phyloP scores from a whole-genome alignment of 1,140 invertebrate species.

The Zaprionus camerounensis region DNA sequence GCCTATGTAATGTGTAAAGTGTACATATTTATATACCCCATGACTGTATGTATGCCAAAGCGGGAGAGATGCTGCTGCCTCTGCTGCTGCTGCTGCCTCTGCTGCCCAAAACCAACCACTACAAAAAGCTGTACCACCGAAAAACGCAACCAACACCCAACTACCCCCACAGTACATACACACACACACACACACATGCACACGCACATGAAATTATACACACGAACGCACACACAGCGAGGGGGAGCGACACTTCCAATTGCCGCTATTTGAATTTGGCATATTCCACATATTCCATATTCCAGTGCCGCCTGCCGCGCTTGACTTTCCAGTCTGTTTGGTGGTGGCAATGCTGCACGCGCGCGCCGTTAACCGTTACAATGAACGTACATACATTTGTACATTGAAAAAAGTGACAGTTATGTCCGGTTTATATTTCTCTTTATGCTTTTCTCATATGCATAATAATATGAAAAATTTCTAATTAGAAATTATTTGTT shows the following conservation, averaged over 20 bases:
- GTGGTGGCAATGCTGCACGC: slow-evolving; percentile 36
- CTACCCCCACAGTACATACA: slow-evolving; percentile 57
- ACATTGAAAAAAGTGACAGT: slow-evolving; percentile 63
- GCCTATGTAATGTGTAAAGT: slow-evolving; percentile 27
- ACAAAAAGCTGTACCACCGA: slow-evolving; percentile 68
- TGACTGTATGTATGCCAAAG: slow-evolving; percentile 65
- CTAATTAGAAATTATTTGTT: slow-evolving; percentile 76
- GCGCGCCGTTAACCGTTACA: slow-evolving; percentile 1
- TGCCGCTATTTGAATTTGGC: slow-evolving; percentile 76
- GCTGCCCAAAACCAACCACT: slow-evolving; percentile 64
- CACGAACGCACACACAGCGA: slow-evolving; percentile 39
- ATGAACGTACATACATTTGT: slow-evolving; percentile 40
- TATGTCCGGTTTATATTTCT: slow-evolving; percentile 63
- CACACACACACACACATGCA: slow-evolving; percentile 36
- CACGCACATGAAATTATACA: slow-evolving; percentile 35
- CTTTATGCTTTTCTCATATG: slow-evolving; percentile 43
- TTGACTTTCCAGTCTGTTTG: slow-evolving; percentile 19
- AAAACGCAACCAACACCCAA: slow-evolving; percentile 70
- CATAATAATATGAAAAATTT: slow-evolving; percentile 58
- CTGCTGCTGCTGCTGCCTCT: slow-evolving; percentile 7
- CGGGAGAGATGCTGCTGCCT: slow-evolving; percentile 54
- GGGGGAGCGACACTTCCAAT: slow-evolving; percentile 61
- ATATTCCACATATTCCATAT: slow-evolving; percentile 61
- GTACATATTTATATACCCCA: slow-evolving; percentile 15
- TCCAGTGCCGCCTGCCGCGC: slow-evolving; percentile 51